These are phyloP conservation scores for Acanthurus tractus DNA, from an alignment of 2,797 vertebrate genomes.

Conservation along the genomic window DNA sequence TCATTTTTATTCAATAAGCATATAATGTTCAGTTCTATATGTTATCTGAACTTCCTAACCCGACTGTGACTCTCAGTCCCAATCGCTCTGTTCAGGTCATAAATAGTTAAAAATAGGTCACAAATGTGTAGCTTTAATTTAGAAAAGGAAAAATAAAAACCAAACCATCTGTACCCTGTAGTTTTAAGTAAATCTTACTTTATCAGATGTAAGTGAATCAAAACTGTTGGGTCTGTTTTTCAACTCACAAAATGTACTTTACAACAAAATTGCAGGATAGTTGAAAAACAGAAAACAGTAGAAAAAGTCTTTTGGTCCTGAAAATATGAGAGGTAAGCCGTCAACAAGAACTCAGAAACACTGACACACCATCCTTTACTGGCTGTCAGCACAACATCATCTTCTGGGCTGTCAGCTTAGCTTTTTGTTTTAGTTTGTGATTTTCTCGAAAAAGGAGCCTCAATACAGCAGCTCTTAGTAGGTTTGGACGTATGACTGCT, in stretches of 20 bases:
- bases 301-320: neutral
- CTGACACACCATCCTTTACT: neutral
- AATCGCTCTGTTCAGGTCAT: neutral
- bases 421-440: slow-evolving; percentile 7
- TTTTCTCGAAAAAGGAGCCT: slow-evolving; percentile 13
- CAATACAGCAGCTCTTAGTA: slow-evolving; percentile 33
- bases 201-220: neutral
- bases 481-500: slow-evolving; percentile 57
- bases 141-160: too few species aligned
- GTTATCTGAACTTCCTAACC: neutral
- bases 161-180: neutral
- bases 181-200: neutral
- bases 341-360: neutral
- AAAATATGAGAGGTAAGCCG: too few species aligned
- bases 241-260: neutral
- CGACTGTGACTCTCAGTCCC: neutral
- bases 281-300: neutral
- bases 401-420: slow-evolving; percentile 22
- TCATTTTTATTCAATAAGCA: neutral
- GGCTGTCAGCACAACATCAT: slow-evolving; percentile 12
- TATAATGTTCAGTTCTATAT: neutral
- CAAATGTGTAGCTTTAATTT: neutral
- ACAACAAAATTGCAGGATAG: too few species aligned
- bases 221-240: neutral
- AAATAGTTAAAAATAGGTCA: neutral